These are phyloP conservation scores for Alethe diademata DNA, from an alignment of 2,113 vertebrate species.

Conservation along the genomic window DNA sequence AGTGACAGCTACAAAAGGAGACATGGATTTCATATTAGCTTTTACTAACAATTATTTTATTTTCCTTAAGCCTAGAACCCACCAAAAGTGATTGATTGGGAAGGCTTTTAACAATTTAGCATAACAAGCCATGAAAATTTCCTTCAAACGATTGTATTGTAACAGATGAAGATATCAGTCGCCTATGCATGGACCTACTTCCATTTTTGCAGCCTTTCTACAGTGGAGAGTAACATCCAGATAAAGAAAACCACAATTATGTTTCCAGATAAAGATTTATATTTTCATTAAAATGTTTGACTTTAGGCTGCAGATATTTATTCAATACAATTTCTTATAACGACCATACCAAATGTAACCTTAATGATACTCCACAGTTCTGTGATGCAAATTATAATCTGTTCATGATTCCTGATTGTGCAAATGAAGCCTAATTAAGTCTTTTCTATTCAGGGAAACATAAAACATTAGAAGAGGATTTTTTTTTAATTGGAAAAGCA, in stretches of 20 bases:
- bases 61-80: neutral
- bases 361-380: neutral
- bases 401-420: slow-evolving; percentile 22
- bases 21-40: neutral
- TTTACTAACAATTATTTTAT: neutral
- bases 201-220: neutral
- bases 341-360: neutral
- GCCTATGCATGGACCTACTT: neutral
- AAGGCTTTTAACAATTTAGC: neutral
- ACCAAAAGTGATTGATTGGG: neutral
- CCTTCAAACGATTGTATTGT: neutral
- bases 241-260: neutral
- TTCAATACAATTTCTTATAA: neutral
- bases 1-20: neutral
- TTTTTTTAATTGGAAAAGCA: slow-evolving; percentile 38
- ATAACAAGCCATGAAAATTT: neutral
- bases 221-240: neutral
- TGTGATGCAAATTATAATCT: slow-evolving; percentile 59
- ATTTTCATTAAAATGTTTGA: neutral
- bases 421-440: slow-evolving; percentile 53
- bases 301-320: neutral
- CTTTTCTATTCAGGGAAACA: slow-evolving; percentile 41
- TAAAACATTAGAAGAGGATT: neutral
- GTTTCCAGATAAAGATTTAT: neutral
- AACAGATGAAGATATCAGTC: neutral